Percentiles rank a stretch among this genome's conserved stretches.
Conservation (phyloP, 2,113 vertebrate genomes). For the Spheniscus mendiculus region DNA sequence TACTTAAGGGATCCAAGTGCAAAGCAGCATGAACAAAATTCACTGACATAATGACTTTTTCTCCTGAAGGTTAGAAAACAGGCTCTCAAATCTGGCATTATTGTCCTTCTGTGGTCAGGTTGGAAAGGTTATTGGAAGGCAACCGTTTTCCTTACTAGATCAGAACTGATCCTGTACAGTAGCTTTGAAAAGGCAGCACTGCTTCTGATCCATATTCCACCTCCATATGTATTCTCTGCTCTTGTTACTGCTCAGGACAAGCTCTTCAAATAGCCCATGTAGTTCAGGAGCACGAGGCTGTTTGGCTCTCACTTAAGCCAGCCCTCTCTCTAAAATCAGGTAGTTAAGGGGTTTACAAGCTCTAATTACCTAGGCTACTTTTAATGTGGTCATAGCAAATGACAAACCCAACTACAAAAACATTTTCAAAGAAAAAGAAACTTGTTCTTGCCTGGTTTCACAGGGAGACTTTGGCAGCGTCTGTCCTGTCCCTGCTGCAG, state of each 20-base stretch:
- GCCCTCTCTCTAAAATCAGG: neutral
- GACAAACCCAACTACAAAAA: neutral
- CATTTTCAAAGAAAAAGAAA: neutral
- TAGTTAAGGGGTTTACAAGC: neutral
- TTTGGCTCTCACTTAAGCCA: neutral
- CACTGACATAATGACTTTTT: neutral
- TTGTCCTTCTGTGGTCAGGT: neutral
- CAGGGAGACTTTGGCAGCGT: neutral
- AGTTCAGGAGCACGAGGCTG: neutral
- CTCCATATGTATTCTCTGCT: fast-evolving
- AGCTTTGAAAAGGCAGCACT: neutral
- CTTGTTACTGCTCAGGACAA: neutral
- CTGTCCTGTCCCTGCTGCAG: neutral
- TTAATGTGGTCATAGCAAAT: neutral
- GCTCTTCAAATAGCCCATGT: neutral
- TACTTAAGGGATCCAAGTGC: neutral
- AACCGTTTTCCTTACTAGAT: too few relatives aligned
- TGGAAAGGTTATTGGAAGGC: neutral
- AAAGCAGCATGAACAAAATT: neutral
- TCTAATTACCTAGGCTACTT: neutral
- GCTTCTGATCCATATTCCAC: neutral
- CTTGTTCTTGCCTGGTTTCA: neutral
- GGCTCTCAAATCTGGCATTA: neutral
- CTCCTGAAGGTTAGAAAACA: neutral
- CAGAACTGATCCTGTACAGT: too few relatives aligned